Percentiles rank a stretch among this genome's conserved stretches.
Conservation (phyloP, 2,888 invertebrate genomes). For the Caradrina clavipalpis region DNA sequence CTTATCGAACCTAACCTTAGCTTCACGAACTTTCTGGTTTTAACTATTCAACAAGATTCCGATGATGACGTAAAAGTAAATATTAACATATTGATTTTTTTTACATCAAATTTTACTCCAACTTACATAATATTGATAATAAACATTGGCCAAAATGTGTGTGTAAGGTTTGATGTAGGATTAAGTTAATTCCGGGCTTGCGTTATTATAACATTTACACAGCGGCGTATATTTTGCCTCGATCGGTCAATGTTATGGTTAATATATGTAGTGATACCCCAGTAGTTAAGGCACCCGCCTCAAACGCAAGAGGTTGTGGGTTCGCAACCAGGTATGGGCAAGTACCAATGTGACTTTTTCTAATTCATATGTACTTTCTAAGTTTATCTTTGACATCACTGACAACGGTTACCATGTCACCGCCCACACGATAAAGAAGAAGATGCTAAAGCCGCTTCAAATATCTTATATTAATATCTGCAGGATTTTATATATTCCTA, state of each 20-base stretch:
- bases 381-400: too few species aligned
- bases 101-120: neutral
- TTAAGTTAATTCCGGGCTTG: too few species aligned
- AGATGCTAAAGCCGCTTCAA: too few species aligned
- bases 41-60: constrained; percentile 1
- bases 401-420: too few species aligned
- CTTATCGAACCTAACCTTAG: neutral
- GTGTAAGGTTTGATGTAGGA: too few species aligned
- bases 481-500: neutral
- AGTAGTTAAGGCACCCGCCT: too few species aligned
- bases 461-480: neutral
- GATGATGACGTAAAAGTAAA: constrained; percentile 7
- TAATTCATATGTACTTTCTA: too few species aligned
- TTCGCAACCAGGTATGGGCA: too few species aligned
- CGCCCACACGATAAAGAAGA: too few species aligned
- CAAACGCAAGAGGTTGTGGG: too few species aligned
- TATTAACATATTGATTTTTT: neutral
- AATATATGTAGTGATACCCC: too few species aligned
- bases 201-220: constrained; percentile 7
- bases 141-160: constrained; percentile 24
- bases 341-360: too few species aligned
- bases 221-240: neutral
- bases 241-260: neutral
- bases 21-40: neutral
- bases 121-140: constrained; percentile 6